Base-by-base conservation (phyloP, 2,888 invertebrate species). In the Gnatocerus cornutus region DNA sequence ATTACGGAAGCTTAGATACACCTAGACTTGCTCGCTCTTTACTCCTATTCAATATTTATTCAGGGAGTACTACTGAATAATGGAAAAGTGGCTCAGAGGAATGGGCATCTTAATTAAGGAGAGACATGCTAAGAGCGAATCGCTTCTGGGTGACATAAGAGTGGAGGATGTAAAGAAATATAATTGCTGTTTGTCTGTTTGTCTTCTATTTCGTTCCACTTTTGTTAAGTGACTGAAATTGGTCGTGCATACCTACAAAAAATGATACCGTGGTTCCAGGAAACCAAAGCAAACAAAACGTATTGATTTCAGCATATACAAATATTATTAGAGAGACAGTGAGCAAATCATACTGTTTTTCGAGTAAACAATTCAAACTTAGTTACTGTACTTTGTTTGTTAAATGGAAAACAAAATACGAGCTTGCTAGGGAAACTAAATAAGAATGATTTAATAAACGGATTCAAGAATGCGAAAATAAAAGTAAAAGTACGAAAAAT, bases 31-130 rank as follows among this genome's bases (percentile, higher is more conserved):
- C 59, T 45, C 33, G 16, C 48, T 59, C 48, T 48, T 37, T 61
- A 33, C 61, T 39, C 10, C 59, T 46, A 52, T 63, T 63, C 53
- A 53, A 53, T 63, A 53, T 63, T 63, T 63, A 63, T 41, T 53
- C 43, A 63, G 52, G 43, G 21, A 63, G 21, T 43, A 43, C 41
- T 43, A 14, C 52, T 53, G 63, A 53, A 63, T 63, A 53, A 52
- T 63, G 53, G 63, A 63, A 63, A 63, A 63, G 63, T 53, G 39
- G 63, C 13, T 43, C 10, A 16, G 48, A 39, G 39, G 50, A 61
- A 33, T 61, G 61, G 61, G 39, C 61, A 50, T 50, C 33, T 59
- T 33, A 46, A 59, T 59, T 59, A 59, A 56, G 52, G 14, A 52
- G 50, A 52, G 52, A 14, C 52, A 52, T 33, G 52, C 50, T 27